Base-by-base conservation (phyloP, 2,797 vertebrate species). In the Pipistrellus pipistrellus region DNA sequence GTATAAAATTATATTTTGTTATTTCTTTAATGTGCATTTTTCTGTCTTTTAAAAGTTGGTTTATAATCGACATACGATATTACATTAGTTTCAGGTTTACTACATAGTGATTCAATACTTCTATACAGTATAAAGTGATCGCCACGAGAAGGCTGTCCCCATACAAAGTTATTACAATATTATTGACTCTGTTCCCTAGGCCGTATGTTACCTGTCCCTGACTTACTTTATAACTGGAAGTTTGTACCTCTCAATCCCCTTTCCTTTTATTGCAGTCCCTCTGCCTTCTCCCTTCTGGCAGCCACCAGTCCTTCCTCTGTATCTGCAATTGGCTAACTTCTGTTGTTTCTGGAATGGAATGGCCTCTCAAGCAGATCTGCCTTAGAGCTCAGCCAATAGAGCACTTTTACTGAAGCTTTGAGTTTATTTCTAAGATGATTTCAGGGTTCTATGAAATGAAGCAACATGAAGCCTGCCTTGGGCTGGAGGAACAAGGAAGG, bases 341-440 rank as follows among this genome's bases (percentile, higher is more conserved):
- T 83, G 46, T 59, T 81, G 35, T 73, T 44, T 83, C 38, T 68
- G 46, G 55, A 48, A 88, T 66, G 3, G 57, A 92, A 57, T 68
- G 23, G 7, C 78, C 46, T 53, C 23, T 41, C 57, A 91, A 44
- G n/a, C 20, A 83, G 35, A 32, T 64, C 18, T 32, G 20, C 66
- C 15, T 77, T 53, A 10, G 23, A 66, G 35, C 11, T 5, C 48
- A 38, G 55, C 15, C 44, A 90, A 21, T 21, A 25, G 25, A 3
- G 14, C 18, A 46, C 6, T 77, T 64, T 85, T 38, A 83, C 20
- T 51, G 77, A 86, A 46, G 30, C 46, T 86, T 15, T 48, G n/a
- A 85, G 44, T 87, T 94, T 80, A 17, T 83, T 80, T 93, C 20
- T n/a, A 73, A 84, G 59, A 72, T n/a, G 32, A 55, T 82, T 90